Evolutionary conservation across 2,888 invertebrate species (phyloP).

Genomic region (Drosophila melanocephala): DNA sequence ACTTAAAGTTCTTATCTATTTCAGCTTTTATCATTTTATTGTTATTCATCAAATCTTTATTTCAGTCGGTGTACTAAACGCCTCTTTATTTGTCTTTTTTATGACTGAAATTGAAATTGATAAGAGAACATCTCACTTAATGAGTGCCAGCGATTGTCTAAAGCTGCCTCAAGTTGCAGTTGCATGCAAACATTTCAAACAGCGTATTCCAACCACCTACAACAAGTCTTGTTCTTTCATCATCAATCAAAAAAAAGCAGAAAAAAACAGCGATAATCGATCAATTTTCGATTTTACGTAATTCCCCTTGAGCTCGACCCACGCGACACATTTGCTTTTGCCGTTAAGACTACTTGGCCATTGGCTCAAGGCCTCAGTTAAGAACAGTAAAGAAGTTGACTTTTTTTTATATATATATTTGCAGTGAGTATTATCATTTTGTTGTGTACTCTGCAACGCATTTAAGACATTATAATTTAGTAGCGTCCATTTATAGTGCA

Average conservation of each 20-base stretch:
- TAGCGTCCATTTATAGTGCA: background rate
- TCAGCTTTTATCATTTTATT: background rate
- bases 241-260: constrained; percentile 15
- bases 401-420: background rate
- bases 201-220: background rate
- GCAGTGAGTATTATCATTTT: background rate
- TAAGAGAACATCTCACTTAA: background rate
- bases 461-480: background rate
- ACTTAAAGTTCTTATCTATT: background rate
- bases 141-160: constrained; percentile 16
- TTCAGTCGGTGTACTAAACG: background rate
- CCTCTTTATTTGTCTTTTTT: constrained; percentile 1
- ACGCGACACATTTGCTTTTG: background rate
- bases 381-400: background rate
- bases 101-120: background rate
- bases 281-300: constrained; percentile 9
- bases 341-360: background rate
- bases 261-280: constrained; percentile 9
- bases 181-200: constrained; percentile 9
- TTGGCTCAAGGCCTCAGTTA: constrained; percentile 4
- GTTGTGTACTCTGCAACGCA: background rate
- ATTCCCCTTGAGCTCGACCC: background rate
- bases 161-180: background rate
- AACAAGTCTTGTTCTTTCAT: background rate
- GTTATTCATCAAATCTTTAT: background rate